Evolutionary conservation across 2,797 vertebrate species (phyloP), one percentile per base, ranked within the genome.

Genomic region (Xiphophorus birchmanni): DNA sequence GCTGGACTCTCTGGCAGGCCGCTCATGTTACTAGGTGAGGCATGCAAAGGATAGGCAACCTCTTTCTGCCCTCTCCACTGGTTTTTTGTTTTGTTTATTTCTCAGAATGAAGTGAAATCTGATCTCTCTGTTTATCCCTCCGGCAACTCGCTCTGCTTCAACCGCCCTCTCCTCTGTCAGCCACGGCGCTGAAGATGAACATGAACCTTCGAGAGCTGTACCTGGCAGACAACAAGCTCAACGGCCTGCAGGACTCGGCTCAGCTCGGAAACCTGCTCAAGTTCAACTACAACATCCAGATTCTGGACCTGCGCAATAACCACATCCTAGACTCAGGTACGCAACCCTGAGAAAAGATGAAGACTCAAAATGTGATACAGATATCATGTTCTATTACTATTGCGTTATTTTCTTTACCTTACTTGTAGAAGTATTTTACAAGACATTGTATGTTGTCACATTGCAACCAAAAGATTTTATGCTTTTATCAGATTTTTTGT

Each of bases 111-210:
- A 50, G 26, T 32, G 48, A 75, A 69, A n/a, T 45, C 18, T 42
- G 40, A 73, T 47, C 40, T 23, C 17, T 17, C 1, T 26, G 44
- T 79, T 29, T 45, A 72, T 72, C 42, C 42, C 42, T 72, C 23
- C 8, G 67, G 67, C 40, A 9, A 44, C 67, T 44, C 44, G 13
- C 69, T 72, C 17, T 45, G 23, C 69, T n/a, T 44, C 42, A 71
- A 44, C 11, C 42, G 11, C 42, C 40, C 8, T 45, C 69, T 78
- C 21, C 80, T 32, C 84, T 32, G 6, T 76, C 85, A 98, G 98
- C 98, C 78, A 98, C 97, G 0, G 98, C 98, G 11, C 94, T 99
- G 90, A 99, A 99, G 96, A 98, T 99, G 98, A 99, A 99, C 81
- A 95, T 98, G 97, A 98, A 97, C 83, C 93, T 99, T 42, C 93